Conservation (phyloP, 92 coral and sea anemone species). For the Meandrina meandrites region DNA sequence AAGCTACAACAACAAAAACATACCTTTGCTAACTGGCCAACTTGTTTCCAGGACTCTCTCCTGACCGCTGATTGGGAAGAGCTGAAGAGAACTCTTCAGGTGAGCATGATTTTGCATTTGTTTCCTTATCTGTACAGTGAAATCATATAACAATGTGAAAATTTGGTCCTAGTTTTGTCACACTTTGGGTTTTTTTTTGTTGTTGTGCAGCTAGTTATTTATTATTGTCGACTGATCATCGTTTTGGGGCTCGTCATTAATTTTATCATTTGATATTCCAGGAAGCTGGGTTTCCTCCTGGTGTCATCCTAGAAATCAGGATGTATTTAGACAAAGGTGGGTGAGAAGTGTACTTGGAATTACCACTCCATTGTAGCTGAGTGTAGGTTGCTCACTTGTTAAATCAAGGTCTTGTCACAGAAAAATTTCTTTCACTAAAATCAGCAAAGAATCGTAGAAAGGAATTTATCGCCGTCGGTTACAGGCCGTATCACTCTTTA, state of each 20-base stretch:
- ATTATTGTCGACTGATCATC: too few relatives aligned
- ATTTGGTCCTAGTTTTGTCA: neutral
- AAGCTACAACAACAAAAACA: neutral
- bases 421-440: too few relatives aligned
- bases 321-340: conserved; percentile 88
- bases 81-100: conserved; percentile 88
- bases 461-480: too few relatives aligned
- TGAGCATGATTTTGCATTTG: conserved; percentile 15
- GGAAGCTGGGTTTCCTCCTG: conserved; percentile 98
- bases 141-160: neutral
- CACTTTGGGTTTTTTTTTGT: too few relatives aligned
- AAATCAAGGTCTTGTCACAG: too few relatives aligned
- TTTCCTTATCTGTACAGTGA: too few relatives aligned
- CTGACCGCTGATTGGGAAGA: conserved; percentile 82
- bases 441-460: too few relatives aligned
- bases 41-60: conserved; percentile 74
- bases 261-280: conserved; percentile 22
- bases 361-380: too few relatives aligned
- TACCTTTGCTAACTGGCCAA: neutral
- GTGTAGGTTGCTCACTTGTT: too few relatives aligned
- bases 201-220: neutral
- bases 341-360: neutral
- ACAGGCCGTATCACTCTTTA: too few relatives aligned
- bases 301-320: conserved; percentile 89
- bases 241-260: neutral